A percentile compares a stretch with the other conserved stretches of the same genome.
Evolutionary conservation across 2,797 vertebrate species (phyloP).

Genomic region (Cottoperca gobio): DNA sequence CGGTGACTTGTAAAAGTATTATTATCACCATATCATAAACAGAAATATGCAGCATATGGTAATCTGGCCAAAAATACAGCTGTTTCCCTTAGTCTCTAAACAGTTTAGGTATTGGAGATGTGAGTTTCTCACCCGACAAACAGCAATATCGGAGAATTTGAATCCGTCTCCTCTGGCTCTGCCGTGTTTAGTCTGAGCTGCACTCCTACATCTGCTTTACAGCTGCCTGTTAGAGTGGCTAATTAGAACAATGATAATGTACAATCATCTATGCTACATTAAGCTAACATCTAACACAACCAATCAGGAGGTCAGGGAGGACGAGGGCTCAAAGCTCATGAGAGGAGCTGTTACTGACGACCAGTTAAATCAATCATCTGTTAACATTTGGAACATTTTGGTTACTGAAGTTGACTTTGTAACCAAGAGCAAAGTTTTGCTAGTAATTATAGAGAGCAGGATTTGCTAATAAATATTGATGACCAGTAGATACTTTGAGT

Average conservation of each 20-base stretch:
- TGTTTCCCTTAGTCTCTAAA: background rate
- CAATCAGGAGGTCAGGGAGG: conserved; percentile 51
- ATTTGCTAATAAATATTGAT: conserved; percentile 1
- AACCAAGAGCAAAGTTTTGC: background rate
- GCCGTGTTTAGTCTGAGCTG: conserved; percentile 75
- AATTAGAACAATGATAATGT: conserved; percentile 67
- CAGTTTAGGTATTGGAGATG: conserved; percentile 4
- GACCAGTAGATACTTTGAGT: background rate
- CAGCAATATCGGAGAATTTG: conserved; percentile 35
- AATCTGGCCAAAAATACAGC: background rate
- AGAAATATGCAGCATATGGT: background rate
- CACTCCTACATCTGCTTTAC: conserved; percentile 71
- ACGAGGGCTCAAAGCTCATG: conserved; percentile 3
- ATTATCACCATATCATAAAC: background rate
- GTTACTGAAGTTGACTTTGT: background rate
- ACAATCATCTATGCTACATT: conserved; percentile 64
- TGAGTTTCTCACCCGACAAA: conserved; percentile 16
- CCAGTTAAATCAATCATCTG: background rate
- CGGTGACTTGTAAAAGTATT: background rate
- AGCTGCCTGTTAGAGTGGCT: conserved; percentile 61
- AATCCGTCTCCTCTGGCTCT: conserved; percentile 54
- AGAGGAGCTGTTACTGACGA: conserved; percentile 33
- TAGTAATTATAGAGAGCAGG: background rate
- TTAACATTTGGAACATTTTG: background rate
- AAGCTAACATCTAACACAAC: conserved; percentile 46